phyloP scores from a whole-genome alignment of 2,113 vertebrate genomes.

The Centropus unirufus region DNA sequence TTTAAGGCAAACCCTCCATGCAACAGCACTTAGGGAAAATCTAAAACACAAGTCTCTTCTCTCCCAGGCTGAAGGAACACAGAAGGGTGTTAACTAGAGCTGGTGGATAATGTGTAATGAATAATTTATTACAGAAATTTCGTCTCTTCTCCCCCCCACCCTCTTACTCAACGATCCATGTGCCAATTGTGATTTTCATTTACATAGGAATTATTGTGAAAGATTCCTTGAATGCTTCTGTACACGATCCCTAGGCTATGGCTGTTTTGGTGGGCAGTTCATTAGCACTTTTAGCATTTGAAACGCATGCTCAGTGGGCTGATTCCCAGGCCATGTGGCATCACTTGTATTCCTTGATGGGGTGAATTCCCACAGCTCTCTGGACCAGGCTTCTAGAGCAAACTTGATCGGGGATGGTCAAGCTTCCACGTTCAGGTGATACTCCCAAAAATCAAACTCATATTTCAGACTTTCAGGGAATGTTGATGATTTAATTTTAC shows the following conservation, averaged over 20 bases:
- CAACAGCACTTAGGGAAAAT: conserved; percentile 63
- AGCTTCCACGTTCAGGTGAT: background rate
- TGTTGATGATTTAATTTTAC: background rate
- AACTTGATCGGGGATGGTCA: background rate
- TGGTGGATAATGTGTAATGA: conserved; percentile 61
- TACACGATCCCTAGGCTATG: background rate
- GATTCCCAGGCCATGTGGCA: background rate
- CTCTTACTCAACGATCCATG: background rate
- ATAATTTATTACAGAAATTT: conserved; percentile 51
- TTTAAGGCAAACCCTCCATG: conserved; percentile 75
- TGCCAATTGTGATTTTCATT: background rate
- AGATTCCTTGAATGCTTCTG: background rate
- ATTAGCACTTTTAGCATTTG: background rate
- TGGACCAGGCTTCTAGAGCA: background rate
- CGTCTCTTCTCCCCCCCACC: background rate
- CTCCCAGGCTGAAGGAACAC: conserved; percentile 40
- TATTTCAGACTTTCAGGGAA: background rate
- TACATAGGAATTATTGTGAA: background rate
- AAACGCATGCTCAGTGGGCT: background rate
- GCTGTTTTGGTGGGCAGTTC: background rate
- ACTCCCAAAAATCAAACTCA: background rate
- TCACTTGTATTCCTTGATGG: background rate
- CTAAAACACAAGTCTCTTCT: conserved; percentile 60
- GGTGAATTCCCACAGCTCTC: background rate
- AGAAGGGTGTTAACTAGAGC: conserved; percentile 65